These are phyloP conservation scores for Habropoda laboriosa DNA, from an alignment of 1,140 invertebrate species.

Conservation along the genomic window DNA sequence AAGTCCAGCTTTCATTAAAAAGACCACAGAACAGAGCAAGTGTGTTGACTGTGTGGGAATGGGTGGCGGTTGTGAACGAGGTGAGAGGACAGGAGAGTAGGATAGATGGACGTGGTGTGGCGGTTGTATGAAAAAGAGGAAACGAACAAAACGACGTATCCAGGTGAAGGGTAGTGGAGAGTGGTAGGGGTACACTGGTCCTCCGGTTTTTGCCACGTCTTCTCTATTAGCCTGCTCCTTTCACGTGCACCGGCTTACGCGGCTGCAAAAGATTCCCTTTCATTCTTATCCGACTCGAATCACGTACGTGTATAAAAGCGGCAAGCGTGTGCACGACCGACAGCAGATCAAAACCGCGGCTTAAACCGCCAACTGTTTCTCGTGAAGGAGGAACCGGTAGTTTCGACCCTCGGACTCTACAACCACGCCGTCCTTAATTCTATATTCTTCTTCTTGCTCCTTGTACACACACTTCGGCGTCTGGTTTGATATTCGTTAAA, in stretches of 20 bases:
- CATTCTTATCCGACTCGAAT: slow-evolving; percentile 67
- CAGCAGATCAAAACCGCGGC: slow-evolving; percentile 58
- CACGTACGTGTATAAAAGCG: slow-evolving; percentile 65
- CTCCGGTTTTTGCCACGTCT: slow-evolving; percentile 47
- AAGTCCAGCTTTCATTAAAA: slow-evolving; percentile 53
- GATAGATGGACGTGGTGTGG: background rate
- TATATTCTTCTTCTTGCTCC: background rate
- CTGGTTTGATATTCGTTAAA: background rate
- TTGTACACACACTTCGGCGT: background rate
- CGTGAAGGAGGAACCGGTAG: slow-evolving; percentile 26
- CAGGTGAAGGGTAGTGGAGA: slow-evolving; percentile 39
- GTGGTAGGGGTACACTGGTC: slow-evolving; percentile 25
- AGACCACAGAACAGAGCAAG: slow-evolving; percentile 6
- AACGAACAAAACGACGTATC: slow-evolving; percentile 42
- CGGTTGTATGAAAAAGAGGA: slow-evolving; percentile 49
- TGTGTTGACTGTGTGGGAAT: background rate
- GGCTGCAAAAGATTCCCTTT: slow-evolving; percentile 63
- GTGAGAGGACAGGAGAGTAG: background rate
- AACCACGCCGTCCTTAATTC: background rate
- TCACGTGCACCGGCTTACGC: slow-evolving; percentile 45
- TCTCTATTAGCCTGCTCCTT: slow-evolving; percentile 58
- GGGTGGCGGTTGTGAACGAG: background rate
- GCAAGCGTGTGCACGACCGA: slow-evolving; percentile 40
- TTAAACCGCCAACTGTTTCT: slow-evolving; percentile 38
- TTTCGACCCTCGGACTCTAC: background rate